Base-by-base conservation (phyloP, 2,888 invertebrate genomes). In the Augiades crinisus region DNA sequence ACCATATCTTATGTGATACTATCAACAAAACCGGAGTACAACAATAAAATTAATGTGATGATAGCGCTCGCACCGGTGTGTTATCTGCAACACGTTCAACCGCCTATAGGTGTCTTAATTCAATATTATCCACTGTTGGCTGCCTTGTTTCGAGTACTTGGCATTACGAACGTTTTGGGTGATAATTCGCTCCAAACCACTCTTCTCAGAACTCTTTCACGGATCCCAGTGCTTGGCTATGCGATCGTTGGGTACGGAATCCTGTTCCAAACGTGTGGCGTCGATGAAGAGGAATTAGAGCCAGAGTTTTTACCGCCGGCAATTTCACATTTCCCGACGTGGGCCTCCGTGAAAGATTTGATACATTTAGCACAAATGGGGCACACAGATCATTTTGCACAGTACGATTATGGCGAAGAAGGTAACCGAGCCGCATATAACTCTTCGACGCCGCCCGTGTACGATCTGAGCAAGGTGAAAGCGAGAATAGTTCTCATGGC, bases 1-100 rank as follows among this genome's bases (percentile, higher is more conserved):
- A 92, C 92, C 0, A 65, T 79, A 31, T 92, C 91, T 61, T 92
- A 87, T 57, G 90, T 91, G 0, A 86, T 92, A 83, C 71, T 80
- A 2, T 88, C 92, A 0, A 69, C 86, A 27, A 74, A 69, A 19
- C 91, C 93, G 0, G 90, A 91, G 49, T 92, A 92, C 63, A 93
- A 93, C 64, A 63, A 78, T 0, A 93, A 92, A 71, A 78, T 94
- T 7, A 78, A 76, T 27, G 66, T 90, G 0, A 85, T 91, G 53
- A 78, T 91, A 38, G 88, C 90, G 2, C 34, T 83, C 10, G 81
- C 76, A 8, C 83, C 82, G 1, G 65, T 79, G 13, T 64, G 60
- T 44, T 69, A 60, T 24, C 8, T 73, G 8, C 61, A 63, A 7
- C 59, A 72, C 12, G 50, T 63, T 3, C 51, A 36, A 7, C 53